phyloP scores from a whole-genome alignment of 2,113 vertebrate species.

The Dasyornis broadbenti region DNA sequence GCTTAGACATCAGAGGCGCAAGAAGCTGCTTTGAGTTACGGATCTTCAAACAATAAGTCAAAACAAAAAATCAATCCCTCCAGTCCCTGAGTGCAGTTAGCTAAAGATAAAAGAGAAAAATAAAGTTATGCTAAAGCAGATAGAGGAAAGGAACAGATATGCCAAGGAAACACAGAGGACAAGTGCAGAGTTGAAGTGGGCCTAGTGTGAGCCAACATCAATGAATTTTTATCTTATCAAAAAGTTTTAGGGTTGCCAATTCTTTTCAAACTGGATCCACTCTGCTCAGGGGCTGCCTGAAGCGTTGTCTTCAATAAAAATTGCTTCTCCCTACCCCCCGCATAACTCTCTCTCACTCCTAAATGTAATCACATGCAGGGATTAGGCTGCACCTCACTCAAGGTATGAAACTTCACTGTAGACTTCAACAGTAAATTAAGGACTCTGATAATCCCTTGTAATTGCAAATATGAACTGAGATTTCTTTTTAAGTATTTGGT shows the following conservation, averaged over 20 bases:
- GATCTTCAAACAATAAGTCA: constrained; percentile 97
- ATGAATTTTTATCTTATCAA: constrained; percentile 79
- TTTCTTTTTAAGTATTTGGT: constrained; percentile 27
- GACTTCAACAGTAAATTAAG: constrained; percentile 64
- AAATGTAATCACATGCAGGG: constrained; percentile 49
- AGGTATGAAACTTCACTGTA: constrained; percentile 47
- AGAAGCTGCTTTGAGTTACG: constrained; percentile 91
- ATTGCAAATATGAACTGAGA: constrained; percentile 42
- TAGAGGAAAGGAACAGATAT: constrained; percentile 67
- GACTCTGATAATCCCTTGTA: constrained; percentile 48
- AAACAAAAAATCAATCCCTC: constrained; percentile 93
- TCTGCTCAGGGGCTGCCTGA: constrained; percentile 65
- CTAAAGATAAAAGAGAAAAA: constrained; percentile 90
- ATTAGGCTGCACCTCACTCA: constrained; percentile 54
- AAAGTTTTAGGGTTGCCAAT: constrained; percentile 75
- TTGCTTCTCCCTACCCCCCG: background rate
- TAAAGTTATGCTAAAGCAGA: constrained; percentile 80
- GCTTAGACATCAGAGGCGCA: constrained; percentile 89
- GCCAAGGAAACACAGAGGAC: constrained; percentile 73
- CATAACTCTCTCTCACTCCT: background rate
- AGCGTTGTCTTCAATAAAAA: constrained; percentile 63
- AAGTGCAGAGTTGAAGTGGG: constrained; percentile 73
- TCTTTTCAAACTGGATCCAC: constrained; percentile 65
- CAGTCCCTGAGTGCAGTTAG: constrained; percentile 80
- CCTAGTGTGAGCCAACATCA: constrained; percentile 75